These are phyloP conservation scores for Microctenopoma lineatum DNA, from an alignment of 2,797 vertebrate species.

Conservation along the genomic window DNA sequence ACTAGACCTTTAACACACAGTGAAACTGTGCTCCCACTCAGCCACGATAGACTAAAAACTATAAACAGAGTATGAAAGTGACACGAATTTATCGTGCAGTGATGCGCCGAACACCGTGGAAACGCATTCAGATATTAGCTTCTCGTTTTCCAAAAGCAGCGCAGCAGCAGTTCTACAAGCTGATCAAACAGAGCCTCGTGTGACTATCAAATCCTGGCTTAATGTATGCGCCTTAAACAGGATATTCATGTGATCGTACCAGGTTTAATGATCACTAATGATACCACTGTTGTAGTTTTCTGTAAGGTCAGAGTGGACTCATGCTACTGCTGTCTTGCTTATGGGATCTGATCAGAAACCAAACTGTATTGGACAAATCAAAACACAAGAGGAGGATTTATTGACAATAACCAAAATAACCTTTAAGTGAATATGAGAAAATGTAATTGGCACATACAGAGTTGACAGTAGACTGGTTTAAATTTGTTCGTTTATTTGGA, in stretches of 20 bases:
- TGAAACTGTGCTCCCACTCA: neutral
- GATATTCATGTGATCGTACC: no score
- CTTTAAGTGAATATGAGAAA: constrained; percentile 21
- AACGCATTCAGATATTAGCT: neutral
- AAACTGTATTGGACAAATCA: no score
- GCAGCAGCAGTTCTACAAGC: neutral
- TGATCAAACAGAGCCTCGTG: neutral
- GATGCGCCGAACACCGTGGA: neutral
- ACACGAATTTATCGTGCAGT: neutral
- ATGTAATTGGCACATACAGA: constrained; percentile 33
- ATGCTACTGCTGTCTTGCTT: no score
- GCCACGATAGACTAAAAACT: neutral
- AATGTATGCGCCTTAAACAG: no score
- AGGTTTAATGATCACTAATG: no score
- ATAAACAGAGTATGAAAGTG: neutral
- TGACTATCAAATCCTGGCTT: no score
- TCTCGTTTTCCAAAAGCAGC: neutral
- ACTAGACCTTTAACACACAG: no score
- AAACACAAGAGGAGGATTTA: constrained; percentile 16
- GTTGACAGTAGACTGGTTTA: constrained; percentile 64
- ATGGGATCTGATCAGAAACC: no score
- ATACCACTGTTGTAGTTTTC: no score
- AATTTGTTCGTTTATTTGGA: constrained; percentile 83
- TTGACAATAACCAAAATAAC: constrained; percentile 38
- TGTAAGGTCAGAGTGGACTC: no score